phyloP scores from a whole-genome alignment of 2,113 vertebrate genomes.

The Zonotrichia leucophrys region DNA sequence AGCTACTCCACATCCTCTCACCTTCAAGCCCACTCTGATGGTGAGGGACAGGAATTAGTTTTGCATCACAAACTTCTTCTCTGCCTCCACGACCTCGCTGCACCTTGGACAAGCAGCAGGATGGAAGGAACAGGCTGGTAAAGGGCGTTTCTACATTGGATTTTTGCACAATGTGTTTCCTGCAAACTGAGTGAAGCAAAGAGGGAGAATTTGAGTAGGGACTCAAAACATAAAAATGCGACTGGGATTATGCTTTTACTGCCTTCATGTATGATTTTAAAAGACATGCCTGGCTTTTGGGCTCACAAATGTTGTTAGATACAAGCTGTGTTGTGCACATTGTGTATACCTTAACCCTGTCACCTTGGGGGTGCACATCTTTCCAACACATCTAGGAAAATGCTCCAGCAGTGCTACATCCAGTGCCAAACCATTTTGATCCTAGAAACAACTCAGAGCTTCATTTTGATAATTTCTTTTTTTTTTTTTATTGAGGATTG shows the following conservation, averaged over 20 bases:
- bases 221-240: neutral
- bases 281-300: neutral
- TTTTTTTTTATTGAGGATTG: neutral
- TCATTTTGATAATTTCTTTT: neutral
- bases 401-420: neutral
- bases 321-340: neutral
- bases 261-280: neutral
- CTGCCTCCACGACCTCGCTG: neutral
- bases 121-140: neutral
- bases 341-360: neutral
- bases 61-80: neutral
- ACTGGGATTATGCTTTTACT: neutral
- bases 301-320: neutral
- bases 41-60: neutral
- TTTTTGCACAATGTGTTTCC: neutral
- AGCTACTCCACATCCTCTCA: constrained; percentile 2
- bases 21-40: neutral
- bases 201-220: neutral
- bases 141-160: neutral
- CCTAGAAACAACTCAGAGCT: neutral
- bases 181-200: neutral
- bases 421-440: neutral
- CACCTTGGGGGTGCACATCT: neutral
- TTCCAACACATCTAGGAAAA: neutral
- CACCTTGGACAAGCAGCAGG: neutral